A percentile compares a stretch with the other conserved stretches of the same genome.
Evolutionary conservation across 2,113 vertebrate species (phyloP).

Genomic region (Corynorhinus townsendii): DNA sequence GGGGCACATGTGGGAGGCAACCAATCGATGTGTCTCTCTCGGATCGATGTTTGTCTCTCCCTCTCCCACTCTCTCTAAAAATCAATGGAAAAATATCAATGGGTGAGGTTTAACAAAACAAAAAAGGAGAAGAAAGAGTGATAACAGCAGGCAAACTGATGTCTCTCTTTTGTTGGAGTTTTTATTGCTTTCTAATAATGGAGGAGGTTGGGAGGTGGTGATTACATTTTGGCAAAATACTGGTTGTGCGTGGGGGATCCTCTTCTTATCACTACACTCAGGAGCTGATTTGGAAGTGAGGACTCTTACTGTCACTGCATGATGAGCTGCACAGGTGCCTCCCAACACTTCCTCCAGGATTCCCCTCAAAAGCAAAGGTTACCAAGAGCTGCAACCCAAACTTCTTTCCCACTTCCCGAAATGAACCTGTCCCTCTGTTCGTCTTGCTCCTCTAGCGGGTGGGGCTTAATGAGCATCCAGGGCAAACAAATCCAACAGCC

Average conservation of each 20-base stretch:
- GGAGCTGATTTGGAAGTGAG: background rate
- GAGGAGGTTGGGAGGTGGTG: background rate
- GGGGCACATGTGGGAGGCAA: too few relatives aligned
- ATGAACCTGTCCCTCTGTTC: background rate
- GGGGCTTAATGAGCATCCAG: background rate
- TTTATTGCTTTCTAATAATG: background rate
- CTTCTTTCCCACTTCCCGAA: background rate
- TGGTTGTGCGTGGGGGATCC: background rate
- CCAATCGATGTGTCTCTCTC: too few relatives aligned
- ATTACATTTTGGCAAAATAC: background rate
- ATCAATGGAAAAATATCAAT: too few relatives aligned
- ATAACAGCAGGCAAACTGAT: background rate
- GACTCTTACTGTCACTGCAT: background rate
- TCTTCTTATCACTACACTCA: background rate
- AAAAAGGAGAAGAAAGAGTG: background rate
- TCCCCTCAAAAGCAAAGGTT: background rate
- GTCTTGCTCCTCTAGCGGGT: background rate
- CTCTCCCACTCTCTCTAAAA: too few relatives aligned
- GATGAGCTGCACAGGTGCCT: too few relatives aligned
- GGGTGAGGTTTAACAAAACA: too few relatives aligned
- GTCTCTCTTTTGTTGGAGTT: background rate
- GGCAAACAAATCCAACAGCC: background rate
- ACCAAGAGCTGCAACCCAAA: background rate
- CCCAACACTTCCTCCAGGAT: background rate
- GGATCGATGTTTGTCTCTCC: too few relatives aligned